Evolutionary conservation across 2,113 vertebrate genomes (phyloP), one percentile per base, ranked within the genome.

Genomic region (Bujurquina vittata): DNA sequence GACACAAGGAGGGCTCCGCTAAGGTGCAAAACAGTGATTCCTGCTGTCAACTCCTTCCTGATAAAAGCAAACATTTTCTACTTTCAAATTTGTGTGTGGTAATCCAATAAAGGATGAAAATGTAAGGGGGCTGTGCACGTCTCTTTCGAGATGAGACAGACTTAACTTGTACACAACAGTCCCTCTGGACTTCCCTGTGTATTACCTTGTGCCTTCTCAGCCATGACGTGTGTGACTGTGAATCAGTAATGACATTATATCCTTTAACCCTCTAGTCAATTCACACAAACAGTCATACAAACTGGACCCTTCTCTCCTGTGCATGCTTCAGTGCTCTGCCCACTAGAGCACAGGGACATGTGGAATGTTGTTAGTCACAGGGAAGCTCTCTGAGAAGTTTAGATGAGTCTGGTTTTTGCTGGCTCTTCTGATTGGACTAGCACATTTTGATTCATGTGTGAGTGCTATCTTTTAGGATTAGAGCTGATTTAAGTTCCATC

Each of bases 201-300:
- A 65, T 90, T 84, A 92, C 94, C 94, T 94, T 95, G 94, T 94
- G 94, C 92, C 92, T 95, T 94, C 94, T 95, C 91, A 91, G 87
- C 82, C 93, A 87, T 81, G 91, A 84, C 80, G 77, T 77, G 87
- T 95, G 92, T 85, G 84, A 90, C 79, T 85, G 80, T 90, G 90
- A 92, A 95, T 95, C 94, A 94, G 94, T 96, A 95, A 96, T 95
- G 94, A 94, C 94, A 95, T 94, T 92, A 95, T 94, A 94, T 91
- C 77, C 76, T 90, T 84, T 87, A 88, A 85, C 88, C 79, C 83
- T 88, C 83, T 84, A 83, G 87, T 87, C 79, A 79, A 40, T 88
- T 87, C 84, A 80, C 81, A 83, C 75, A 87, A 85, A 90, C 89
- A 84, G 85, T 91, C 79, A 85, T 85, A 90, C 79, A 80, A 86